Conservation (phyloP, 1,140 invertebrate genomes). For the Drosophila kurseongensis region DNA sequence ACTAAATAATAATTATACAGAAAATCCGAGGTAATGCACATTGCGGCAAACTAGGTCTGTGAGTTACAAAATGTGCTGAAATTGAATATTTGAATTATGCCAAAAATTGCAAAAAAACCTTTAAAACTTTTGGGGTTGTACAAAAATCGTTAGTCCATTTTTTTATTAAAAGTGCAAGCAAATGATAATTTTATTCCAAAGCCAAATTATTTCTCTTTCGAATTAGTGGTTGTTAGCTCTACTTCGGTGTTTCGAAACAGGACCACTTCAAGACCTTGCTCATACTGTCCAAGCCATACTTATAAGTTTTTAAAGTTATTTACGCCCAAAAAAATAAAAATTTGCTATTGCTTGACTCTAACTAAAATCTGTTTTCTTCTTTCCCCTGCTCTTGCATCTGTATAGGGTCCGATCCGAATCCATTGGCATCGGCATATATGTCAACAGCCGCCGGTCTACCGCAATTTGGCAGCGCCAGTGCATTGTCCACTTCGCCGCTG, state of each 20-base stretch:
- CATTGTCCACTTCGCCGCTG: constrained; percentile 83
- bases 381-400: not conserved
- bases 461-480: constrained; percentile 77
- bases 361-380: constrained; percentile 11
- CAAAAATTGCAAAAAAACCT: too few species aligned
- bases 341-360: constrained; percentile 25
- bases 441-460: constrained; percentile 81
- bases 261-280: too few species aligned
- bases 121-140: too few species aligned
- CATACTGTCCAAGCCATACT: not conserved
- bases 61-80: not conserved
- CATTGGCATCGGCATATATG: constrained; percentile 83
- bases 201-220: not conserved
- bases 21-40: not conserved
- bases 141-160: too few species aligned
- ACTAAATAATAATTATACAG: constrained; percentile 64
- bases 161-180: too few species aligned
- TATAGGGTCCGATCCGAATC: constrained; percentile 82
- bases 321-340: constrained; percentile 9
- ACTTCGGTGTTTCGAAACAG: too few species aligned
- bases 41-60: not conserved
- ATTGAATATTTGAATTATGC: not conserved
- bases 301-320: constrained; percentile 32
- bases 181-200: too few species aligned
- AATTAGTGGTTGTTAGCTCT: too few species aligned